Conservation (phyloP, 2,113 vertebrate genomes). For the Thunnus thynnus region DNA sequence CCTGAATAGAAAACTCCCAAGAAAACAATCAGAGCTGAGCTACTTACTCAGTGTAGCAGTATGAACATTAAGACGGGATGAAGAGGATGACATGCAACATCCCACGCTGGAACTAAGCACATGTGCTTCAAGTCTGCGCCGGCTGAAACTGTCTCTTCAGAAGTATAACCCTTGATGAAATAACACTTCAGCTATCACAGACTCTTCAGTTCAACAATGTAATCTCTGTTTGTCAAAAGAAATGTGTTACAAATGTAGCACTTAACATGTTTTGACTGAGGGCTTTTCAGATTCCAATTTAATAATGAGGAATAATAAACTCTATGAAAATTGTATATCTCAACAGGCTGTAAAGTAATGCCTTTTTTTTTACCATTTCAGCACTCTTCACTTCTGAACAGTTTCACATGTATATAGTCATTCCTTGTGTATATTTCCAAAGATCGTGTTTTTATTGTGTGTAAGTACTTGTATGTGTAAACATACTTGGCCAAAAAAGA, state of each 20-base stretch:
- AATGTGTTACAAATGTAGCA: background rate
- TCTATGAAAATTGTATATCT: too few relatives aligned
- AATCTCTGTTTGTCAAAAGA: constrained; percentile 15
- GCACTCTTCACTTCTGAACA: too few relatives aligned
- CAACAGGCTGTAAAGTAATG: too few relatives aligned
- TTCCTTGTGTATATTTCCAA: too few relatives aligned
- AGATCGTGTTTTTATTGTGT: too few relatives aligned
- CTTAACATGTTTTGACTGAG: background rate
- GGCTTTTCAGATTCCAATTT: background rate
- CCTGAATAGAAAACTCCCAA: background rate
- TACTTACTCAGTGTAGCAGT: constrained; percentile 1
- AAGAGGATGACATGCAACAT: constrained; percentile 3
- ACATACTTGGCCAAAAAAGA: too few relatives aligned
- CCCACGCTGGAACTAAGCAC: background rate
- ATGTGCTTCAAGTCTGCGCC: too few relatives aligned
- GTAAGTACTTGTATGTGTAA: too few relatives aligned
- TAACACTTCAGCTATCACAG: background rate
- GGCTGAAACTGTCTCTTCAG: background rate
- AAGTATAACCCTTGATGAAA: too few relatives aligned
- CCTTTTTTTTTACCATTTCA: too few relatives aligned
- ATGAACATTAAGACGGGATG: constrained; percentile 7
- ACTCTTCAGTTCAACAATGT: background rate
- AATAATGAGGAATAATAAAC: background rate
- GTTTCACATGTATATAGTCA: too few relatives aligned
- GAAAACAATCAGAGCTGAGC: background rate